phyloP scores from a whole-genome alignment of 2,113 vertebrate species.

The Corythornis madagascariensis region DNA sequence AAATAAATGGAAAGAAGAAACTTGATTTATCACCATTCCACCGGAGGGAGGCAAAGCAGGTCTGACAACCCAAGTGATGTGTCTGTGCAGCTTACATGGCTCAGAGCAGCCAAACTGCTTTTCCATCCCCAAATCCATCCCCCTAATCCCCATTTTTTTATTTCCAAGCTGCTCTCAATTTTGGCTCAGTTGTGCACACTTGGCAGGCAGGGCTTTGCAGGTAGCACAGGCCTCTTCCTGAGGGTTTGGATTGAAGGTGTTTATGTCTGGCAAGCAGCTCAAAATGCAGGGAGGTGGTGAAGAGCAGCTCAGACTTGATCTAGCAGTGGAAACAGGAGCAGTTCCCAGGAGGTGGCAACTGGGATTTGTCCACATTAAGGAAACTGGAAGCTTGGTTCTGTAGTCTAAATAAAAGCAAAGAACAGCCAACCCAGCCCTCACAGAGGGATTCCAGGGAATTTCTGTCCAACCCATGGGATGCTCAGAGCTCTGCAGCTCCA shows the following conservation, averaged over 20 bases:
- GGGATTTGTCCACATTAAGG: neutral
- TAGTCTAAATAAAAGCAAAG: neutral
- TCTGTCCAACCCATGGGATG: fast-evolving
- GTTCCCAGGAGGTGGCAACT: neutral
- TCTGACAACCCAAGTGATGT: neutral
- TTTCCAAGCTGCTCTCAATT: neutral
- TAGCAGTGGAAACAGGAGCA: neutral
- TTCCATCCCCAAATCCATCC: neutral
- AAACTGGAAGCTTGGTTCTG: neutral
- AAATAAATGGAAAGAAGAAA: neutral
- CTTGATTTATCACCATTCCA: neutral
- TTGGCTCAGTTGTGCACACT: neutral
- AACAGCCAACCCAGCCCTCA: neutral
- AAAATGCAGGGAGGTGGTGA: neutral
- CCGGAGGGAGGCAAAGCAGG: neutral
- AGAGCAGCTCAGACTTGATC: neutral
- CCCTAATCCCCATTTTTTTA: neutral
- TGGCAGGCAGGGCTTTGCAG: neutral
- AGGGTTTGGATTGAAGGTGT: neutral
- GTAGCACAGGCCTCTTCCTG: neutral
- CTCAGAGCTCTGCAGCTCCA: neutral
- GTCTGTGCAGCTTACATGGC: neutral
- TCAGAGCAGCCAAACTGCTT: neutral
- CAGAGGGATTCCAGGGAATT: neutral
- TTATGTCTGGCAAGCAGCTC: neutral